A percentile compares a stretch with the other conserved stretches of the same genome.
phyloP scores from a whole-genome alignment of 1,140 invertebrate species.

The Heterodera schachtii region DNA sequence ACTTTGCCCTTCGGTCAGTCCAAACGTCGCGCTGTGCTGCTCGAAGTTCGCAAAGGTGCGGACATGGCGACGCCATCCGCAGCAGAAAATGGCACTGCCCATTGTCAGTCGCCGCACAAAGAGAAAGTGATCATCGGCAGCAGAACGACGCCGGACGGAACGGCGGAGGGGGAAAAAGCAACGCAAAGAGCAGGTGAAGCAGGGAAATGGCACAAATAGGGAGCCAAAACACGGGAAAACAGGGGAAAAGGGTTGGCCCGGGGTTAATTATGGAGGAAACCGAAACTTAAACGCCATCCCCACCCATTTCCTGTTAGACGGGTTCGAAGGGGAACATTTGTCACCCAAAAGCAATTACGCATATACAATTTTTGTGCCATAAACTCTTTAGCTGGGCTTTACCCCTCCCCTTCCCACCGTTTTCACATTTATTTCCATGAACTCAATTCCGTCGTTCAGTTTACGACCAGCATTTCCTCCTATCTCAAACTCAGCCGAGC shows the following conservation, averaged over 20 bases:
- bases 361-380: no score
- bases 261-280: no score
- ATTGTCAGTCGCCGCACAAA: background rate
- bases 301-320: no score
- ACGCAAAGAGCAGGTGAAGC: no score
- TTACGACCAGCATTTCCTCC: background rate
- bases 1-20: background rate
- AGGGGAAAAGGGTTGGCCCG: background rate
- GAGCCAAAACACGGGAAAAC: no score
- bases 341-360: no score
- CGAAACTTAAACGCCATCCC: no score
- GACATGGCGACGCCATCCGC: background rate
- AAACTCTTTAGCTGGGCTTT: no score
- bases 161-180: background rate
- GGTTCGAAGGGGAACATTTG: no score
- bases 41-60: background rate
- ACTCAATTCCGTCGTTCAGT: background rate
- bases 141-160: background rate
- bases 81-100: background rate
- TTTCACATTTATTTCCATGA: no score
- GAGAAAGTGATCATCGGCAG: conserved; percentile 13
- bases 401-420: no score
- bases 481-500: background rate
- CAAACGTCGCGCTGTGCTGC: background rate
- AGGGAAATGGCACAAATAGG: no score